These are phyloP conservation scores for Spodoptera picta DNA, from an alignment of 2,888 invertebrate species.

Conservation along the genomic window DNA sequence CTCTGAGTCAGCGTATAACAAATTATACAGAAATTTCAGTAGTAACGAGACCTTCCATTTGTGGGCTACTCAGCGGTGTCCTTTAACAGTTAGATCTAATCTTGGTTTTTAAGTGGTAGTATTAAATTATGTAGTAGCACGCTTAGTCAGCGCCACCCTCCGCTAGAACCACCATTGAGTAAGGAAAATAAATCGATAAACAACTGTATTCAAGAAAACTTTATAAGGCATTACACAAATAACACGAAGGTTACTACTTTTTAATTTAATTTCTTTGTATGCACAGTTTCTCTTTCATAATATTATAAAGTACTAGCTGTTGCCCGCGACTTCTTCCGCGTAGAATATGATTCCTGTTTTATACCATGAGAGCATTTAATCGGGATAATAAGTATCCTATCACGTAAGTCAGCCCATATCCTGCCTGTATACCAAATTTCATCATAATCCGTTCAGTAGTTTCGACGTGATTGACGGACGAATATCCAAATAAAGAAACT, in stretches of 20 bases:
- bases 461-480: too few species aligned
- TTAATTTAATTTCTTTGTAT: too few species aligned
- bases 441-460: too few species aligned
- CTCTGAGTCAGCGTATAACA: conserved; percentile 8
- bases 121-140: conserved; percentile 61
- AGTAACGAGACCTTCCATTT: conserved; percentile 19
- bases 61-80: conserved; percentile 42
- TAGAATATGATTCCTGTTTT: too few species aligned
- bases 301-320: too few species aligned
- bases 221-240: conserved; percentile 20
- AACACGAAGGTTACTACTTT: neutral
- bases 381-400: too few species aligned
- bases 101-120: conserved; percentile 41
- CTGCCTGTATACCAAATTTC: too few species aligned
- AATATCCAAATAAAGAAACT: too few species aligned
- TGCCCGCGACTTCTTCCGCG: too few species aligned
- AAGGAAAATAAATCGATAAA: conserved; percentile 35
- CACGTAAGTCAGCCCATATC: too few species aligned
- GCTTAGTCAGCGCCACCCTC: conserved; percentile 55
- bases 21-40: conserved; percentile 16
- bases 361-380: too few species aligned
- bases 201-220: conserved; percentile 19
- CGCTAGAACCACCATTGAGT: conserved; percentile 45
- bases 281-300: too few species aligned
- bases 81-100: conserved; percentile 46